phyloP scores from a whole-genome alignment of 1,140 invertebrate genomes.

The Hetaerina americana region DNA sequence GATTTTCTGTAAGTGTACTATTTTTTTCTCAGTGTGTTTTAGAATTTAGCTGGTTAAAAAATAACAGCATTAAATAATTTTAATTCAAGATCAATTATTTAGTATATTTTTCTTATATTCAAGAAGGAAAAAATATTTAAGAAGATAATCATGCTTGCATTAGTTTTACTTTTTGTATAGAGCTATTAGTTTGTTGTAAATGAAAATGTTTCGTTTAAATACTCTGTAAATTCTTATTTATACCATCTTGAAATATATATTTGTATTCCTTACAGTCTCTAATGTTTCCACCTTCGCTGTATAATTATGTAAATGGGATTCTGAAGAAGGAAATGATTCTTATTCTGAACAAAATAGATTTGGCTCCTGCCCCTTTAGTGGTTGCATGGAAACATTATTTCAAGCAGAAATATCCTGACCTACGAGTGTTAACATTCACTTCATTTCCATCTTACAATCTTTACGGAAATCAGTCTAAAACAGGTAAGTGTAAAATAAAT shows the following conservation, averaged over 20 bases:
- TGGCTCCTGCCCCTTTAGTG: conserved; percentile 65
- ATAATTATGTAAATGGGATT: conserved; percentile 57
- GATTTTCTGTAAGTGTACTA: conserved; percentile 53
- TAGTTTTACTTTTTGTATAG: neutral
- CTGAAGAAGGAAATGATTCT: conserved; percentile 73
- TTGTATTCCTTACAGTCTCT: conserved; percentile 36
- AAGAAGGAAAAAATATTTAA: no score
- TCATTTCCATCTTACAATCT: conserved; percentile 67
- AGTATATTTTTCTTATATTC: no score
- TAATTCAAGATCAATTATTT: no score
- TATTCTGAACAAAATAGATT: conserved; percentile 85
- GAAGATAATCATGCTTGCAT: no score
- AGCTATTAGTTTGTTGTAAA: neutral
- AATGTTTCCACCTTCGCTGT: conserved; percentile 84
- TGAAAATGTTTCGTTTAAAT: conserved; percentile 2
- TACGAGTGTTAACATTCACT: conserved; percentile 71
- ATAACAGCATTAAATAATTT: no score
- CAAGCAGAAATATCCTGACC: conserved; percentile 49
- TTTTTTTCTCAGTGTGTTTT: no score
- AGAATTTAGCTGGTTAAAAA: no score
- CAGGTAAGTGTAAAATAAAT: conserved; percentile 26
- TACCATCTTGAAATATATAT: no score
- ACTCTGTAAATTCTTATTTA: conserved; percentile 3
- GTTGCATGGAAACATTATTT: conserved; percentile 84
- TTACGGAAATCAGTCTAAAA: conserved; percentile 33